These are phyloP conservation scores for Philaethria dido DNA, from an alignment of 2,888 invertebrate genomes.

Conservation along the genomic window DNA sequence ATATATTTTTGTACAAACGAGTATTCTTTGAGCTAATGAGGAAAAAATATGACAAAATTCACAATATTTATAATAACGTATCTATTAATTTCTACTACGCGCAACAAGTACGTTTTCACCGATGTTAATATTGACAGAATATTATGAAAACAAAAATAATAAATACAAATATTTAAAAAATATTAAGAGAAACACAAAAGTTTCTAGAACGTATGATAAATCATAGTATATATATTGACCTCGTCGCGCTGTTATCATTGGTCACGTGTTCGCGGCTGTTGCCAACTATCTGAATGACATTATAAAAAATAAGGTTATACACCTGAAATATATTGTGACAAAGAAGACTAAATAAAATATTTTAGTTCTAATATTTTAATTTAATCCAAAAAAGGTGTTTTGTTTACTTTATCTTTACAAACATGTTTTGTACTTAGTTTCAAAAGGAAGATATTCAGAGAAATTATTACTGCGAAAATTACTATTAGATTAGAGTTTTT, in stretches of 20 bases:
- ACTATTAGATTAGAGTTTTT: too few relatives aligned
- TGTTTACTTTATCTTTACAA: too few relatives aligned
- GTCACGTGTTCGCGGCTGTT: conserved; percentile 32
- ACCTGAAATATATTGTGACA: conserved; percentile 21
- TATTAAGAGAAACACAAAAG: background rate
- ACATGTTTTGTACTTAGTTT: too few relatives aligned
- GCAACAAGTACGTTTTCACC: too few relatives aligned
- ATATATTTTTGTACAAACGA: too few relatives aligned
- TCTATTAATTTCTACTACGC: too few relatives aligned
- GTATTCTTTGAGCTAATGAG: too few relatives aligned
- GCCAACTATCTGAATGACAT: conserved; percentile 33
- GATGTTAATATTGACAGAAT: too few relatives aligned
- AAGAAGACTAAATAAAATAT: background rate
- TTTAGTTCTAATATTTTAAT: background rate
- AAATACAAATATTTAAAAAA: background rate
- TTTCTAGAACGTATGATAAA: conserved; percentile 23
- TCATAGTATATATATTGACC: conserved; percentile 32
- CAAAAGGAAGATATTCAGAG: too few relatives aligned
- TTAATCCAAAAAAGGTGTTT: background rate
- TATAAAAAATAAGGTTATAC: conserved; percentile 36
- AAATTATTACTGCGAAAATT: too few relatives aligned
- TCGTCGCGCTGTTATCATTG: conserved; percentile 29
- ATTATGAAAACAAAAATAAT: background rate
- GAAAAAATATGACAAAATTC: too few relatives aligned
- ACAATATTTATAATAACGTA: too few relatives aligned